Conservation (phyloP, 2,888 invertebrate species). For the Polymixis flavicincta region DNA sequence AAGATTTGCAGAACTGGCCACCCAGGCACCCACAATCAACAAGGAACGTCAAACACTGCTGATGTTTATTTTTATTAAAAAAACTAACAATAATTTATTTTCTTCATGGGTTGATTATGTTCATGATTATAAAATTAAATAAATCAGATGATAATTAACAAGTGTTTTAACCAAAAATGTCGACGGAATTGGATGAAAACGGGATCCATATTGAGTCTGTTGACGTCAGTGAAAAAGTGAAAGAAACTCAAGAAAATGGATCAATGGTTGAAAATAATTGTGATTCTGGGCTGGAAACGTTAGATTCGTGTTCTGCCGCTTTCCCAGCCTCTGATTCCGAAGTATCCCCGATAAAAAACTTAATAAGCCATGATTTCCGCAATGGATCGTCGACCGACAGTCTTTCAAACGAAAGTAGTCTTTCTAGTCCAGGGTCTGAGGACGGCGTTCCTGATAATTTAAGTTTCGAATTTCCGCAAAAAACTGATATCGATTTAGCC, state of each 20-base stretch:
- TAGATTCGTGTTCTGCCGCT: constrained; percentile 71
- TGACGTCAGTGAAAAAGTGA: constrained; percentile 77
- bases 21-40: constrained; percentile 55
- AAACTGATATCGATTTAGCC: constrained; percentile 59
- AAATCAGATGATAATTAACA: constrained; percentile 65
- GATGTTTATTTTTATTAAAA: constrained; percentile 81
- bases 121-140: constrained; percentile 62
- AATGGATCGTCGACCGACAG: constrained; percentile 41
- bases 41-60: constrained; percentile 67
- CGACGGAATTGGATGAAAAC: constrained; percentile 71
- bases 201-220: constrained; percentile 76
- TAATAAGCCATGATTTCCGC: constrained; percentile 51
- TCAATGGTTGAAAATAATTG: constrained; percentile 70
- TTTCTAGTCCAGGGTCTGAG: constrained; percentile 70
- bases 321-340: constrained; percentile 72
- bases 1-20: constrained; percentile 48
- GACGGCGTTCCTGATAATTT: constrained; percentile 62
- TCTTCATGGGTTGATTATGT: constrained; percentile 74
- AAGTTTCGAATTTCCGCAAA: constrained; percentile 60
- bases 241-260: constrained; percentile 81
- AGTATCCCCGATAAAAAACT: constrained; percentile 69
- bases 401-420: constrained; percentile 65
- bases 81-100: constrained; percentile 69
- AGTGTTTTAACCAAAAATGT: constrained; percentile 75
- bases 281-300: constrained; percentile 80